Conservation (phyloP, 37 sponge, comb jelly and placozoan genomes). For the Mnemiopsis leidyi region DNA sequence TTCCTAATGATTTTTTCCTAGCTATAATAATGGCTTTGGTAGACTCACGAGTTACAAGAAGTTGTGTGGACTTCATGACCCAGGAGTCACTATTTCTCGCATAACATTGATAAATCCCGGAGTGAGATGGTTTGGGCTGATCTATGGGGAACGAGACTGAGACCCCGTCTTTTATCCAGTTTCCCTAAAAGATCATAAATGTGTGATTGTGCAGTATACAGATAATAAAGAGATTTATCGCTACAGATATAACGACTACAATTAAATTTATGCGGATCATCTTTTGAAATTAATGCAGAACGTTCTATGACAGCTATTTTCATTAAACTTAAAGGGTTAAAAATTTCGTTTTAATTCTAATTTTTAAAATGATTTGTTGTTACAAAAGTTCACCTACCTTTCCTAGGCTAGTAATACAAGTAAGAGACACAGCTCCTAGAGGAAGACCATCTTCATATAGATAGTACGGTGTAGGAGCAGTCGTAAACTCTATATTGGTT, state of each 20-base stretch:
- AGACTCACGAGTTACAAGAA: neutral
- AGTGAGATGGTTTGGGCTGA: neutral
- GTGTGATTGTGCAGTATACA: too few species aligned
- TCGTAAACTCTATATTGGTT: neutral
- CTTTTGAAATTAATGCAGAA: too few species aligned
- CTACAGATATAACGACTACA: too few species aligned
- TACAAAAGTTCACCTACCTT: neutral
- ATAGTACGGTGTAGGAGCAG: neutral
- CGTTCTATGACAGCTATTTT: too few species aligned
- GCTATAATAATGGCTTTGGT: too few species aligned
- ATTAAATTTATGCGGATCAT: too few species aligned
- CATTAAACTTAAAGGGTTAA: too few species aligned
- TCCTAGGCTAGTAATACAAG: neutral
- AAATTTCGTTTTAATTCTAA: too few species aligned
- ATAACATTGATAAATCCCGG: neutral
- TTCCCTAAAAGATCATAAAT: constrained; percentile 6
- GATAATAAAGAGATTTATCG: too few species aligned
- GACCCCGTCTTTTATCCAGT: neutral
- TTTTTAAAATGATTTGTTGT: neutral
- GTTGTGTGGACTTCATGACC: neutral
- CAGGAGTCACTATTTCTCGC: constrained; percentile 19
- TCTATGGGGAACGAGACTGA: constrained; percentile 13
- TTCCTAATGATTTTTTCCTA: too few species aligned
- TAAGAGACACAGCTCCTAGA: neutral
- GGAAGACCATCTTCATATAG: neutral